Evolutionary conservation across 2,888 invertebrate species (phyloP).

Genomic region (Noctuana brunneofusca): DNA sequence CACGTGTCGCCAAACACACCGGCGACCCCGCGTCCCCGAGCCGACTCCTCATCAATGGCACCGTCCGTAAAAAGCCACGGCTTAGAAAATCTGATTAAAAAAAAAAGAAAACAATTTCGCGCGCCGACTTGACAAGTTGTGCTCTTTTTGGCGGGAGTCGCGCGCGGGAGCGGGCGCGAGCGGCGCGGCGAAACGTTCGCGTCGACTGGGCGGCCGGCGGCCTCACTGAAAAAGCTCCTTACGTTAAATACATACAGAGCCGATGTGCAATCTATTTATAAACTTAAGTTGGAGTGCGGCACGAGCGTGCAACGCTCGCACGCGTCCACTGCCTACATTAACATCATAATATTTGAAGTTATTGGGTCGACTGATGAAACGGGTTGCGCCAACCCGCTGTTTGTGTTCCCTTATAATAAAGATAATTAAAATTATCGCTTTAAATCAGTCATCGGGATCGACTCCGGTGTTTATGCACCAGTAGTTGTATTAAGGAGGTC

Average conservation of each 20-base stretch:
- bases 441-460: conserved; percentile 44
- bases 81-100: conserved; percentile 37
- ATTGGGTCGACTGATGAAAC: conserved; percentile 74
- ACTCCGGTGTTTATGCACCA: conserved; percentile 35
- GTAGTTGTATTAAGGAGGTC: conserved; percentile 43
- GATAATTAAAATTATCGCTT: conserved; percentile 48
- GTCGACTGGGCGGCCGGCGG: conserved; percentile 62
- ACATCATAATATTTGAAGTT: conserved; percentile 75
- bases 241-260: conserved; percentile 70
- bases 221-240: conserved; percentile 73
- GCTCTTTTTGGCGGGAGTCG: conserved; percentile 51
- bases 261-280: conserved; percentile 80
- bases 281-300: conserved; percentile 72
- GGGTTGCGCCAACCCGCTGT: conserved; percentile 42
- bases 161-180: conserved; percentile 59
- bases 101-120: conserved; percentile 46
- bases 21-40: conserved; percentile 33
- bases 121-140: conserved; percentile 55
- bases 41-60: conserved; percentile 36
- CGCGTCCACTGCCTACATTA: conserved; percentile 56
- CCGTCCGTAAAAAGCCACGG: conserved; percentile 37
- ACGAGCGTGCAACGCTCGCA: conserved; percentile 65
- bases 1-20: conserved; percentile 39
- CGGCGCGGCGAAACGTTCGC: conserved; percentile 65
- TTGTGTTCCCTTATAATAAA: conserved; percentile 44